Evolutionary conservation across 2,797 vertebrate species (phyloP).

Genomic region (Buceros bicornis): DNA sequence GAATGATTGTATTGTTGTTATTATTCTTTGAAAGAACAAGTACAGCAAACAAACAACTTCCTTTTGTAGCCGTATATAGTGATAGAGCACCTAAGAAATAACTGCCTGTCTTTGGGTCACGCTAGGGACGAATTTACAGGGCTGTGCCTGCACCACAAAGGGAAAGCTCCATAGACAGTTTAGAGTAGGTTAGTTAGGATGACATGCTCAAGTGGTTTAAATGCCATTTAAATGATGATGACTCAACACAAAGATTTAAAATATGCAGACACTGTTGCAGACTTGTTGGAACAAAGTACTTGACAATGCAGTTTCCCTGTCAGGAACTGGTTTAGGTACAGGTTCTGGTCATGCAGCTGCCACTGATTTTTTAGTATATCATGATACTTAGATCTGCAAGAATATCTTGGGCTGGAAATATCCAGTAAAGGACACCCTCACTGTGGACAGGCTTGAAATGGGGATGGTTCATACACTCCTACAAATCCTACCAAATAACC

Average conservation of each 20-base stretch:
- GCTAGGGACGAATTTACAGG: background rate
- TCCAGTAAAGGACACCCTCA: background rate
- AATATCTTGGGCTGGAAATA: background rate
- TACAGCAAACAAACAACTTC: background rate
- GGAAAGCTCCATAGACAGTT: background rate
- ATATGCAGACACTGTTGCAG: background rate
- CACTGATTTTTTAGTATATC: background rate
- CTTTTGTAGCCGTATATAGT: background rate
- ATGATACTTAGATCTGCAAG: background rate
- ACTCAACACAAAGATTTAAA: conserved; percentile 48
- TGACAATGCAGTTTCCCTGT: background rate
- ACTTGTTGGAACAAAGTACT: conserved; percentile 38
- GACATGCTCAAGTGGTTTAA: background rate
- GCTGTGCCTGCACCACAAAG: background rate
- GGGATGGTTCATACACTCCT: background rate
- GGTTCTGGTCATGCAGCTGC: background rate
- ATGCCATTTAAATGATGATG: conserved; percentile 12
- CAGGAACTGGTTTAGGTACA: conserved; percentile 11
- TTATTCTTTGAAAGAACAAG: conserved; percentile 28
- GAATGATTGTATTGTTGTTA: background rate
- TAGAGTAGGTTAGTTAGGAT: background rate
- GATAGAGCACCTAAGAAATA: background rate
- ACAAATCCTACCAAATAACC: background rate
- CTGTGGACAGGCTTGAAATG: background rate
- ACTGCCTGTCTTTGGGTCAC: background rate